phyloP scores from a whole-genome alignment of 92 coral and sea anemone genomes.

The Chrysogorgia sp. region DNA sequence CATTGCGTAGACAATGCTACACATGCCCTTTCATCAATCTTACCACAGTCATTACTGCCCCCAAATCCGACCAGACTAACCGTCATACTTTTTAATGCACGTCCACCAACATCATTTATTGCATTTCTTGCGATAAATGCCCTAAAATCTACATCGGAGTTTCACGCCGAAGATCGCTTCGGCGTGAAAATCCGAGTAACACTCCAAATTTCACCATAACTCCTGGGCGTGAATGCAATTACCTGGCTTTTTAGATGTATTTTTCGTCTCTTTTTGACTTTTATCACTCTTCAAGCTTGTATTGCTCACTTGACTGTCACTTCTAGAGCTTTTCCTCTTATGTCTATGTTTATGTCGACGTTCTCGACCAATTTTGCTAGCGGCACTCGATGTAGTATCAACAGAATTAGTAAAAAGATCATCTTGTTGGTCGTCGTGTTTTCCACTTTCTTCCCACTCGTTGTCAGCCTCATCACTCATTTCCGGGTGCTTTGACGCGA shows the following conservation, averaged over 20 bases:
- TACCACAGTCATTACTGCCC: no score
- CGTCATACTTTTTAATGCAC: no score
- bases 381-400: constrained; percentile 26
- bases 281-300: constrained; percentile 19
- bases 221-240: constrained; percentile 35
- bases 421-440: constrained; percentile 23
- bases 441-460: not conserved
- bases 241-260: constrained; percentile 75
- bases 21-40: constrained; percentile 15
- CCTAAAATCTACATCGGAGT: no score
- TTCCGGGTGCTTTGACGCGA: no score
- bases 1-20: not conserved
- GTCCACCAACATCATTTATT: no score
- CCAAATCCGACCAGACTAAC: no score
- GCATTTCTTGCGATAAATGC: no score
- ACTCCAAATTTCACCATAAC: no score
- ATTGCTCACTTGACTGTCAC: constrained; percentile 25
- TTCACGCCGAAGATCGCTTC: no score
- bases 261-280: constrained; percentile 57
- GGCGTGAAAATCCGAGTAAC: no score
- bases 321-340: constrained; percentile 17
- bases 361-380: constrained; percentile 5
- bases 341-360: constrained; percentile 25
- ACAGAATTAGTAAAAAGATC: constrained; percentile 24
- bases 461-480: not conserved